These are phyloP conservation scores for Zygaena filipendulae DNA, from an alignment of 2,888 invertebrate species.

Conservation along the genomic window DNA sequence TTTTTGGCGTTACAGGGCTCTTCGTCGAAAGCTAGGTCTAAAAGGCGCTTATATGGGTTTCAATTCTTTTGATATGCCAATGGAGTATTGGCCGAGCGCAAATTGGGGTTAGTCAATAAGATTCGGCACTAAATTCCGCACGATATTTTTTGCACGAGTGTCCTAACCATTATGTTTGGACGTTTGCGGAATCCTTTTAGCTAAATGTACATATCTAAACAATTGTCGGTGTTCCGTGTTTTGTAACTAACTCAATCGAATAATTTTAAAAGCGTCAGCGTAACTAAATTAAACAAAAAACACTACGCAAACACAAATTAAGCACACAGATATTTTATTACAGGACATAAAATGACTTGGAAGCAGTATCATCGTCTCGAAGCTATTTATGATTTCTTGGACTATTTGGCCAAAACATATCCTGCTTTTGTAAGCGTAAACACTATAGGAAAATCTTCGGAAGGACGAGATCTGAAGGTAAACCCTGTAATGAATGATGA, in stretches of 20 bases:
- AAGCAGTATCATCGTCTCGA: constrained; percentile 79
- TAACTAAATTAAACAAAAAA: too few relatives aligned
- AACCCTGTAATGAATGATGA: too few relatives aligned
- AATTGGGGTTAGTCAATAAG: constrained; percentile 71
- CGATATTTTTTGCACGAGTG: constrained; percentile 16
- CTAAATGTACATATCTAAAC: neutral
- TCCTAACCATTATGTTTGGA: constrained; percentile 22
- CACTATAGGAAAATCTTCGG: constrained; percentile 79
- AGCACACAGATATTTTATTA: constrained; percentile 9
- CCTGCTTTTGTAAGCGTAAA: constrained; percentile 78
- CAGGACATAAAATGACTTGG: constrained; percentile 77
- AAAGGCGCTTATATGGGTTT: constrained; percentile 62
- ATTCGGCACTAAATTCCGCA: constrained; percentile 25
- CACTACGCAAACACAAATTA: too few relatives aligned
- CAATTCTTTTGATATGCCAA: constrained; percentile 63
- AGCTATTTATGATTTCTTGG: constrained; percentile 82
- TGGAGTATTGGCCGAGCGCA: constrained; percentile 70
- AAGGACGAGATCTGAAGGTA: constrained; percentile 80
- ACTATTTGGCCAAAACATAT: constrained; percentile 81
- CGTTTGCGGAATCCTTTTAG: constrained; percentile 6
- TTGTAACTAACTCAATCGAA: too few relatives aligned
- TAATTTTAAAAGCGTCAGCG: too few relatives aligned
- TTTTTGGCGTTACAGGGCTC: constrained; percentile 69
- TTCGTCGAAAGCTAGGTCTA: constrained; percentile 45
- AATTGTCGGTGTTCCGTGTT: neutral